Conservation (phyloP, 2,113 vertebrate genomes). For the Rhinolophus ferrumequinum region DNA sequence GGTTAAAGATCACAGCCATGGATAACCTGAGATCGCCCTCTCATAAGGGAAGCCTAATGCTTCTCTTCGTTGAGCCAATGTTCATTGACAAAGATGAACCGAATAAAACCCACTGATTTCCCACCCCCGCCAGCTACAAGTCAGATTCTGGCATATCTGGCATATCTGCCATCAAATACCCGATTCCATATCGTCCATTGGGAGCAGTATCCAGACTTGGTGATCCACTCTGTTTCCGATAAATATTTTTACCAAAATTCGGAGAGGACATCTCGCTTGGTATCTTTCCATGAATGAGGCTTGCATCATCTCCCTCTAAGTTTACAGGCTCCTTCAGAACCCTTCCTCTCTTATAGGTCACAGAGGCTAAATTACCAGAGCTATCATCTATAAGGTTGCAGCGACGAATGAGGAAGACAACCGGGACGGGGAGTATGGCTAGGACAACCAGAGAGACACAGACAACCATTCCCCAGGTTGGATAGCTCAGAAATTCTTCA, state of each 20-base stretch:
- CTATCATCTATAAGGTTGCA: conserved; percentile 92
- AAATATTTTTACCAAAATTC: conserved; percentile 92
- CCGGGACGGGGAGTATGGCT: conserved; percentile 92
- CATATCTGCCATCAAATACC: conserved; percentile 95
- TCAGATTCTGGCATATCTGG: conserved; percentile 96
- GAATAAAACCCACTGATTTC: background rate
- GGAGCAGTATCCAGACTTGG: conserved; percentile 89
- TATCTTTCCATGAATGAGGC: conserved; percentile 93
- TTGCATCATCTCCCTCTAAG: conserved; percentile 92
- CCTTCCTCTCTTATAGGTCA: conserved; percentile 95
- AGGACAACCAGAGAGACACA: conserved; percentile 92
- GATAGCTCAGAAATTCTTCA: conserved; percentile 90
- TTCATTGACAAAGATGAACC: conserved; percentile 73
- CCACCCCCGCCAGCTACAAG: conserved; percentile 85
- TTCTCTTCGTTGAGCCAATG: conserved; percentile 73
- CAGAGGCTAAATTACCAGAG: conserved; percentile 88
- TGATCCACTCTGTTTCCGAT: conserved; percentile 92
- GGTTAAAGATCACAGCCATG: conserved; percentile 69
- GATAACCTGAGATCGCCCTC: conserved; percentile 85
- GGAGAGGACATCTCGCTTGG: conserved; percentile 94
- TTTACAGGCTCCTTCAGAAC: conserved; percentile 93
- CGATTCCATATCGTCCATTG: conserved; percentile 96
- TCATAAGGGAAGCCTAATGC: conserved; percentile 75
- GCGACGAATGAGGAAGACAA: conserved; percentile 90
- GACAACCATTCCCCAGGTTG: conserved; percentile 91